A percentile compares a stretch with the other conserved stretches of the same genome.
These are phyloP conservation scores for Leptinotarsa defecta DNA, from an alignment of 1,140 invertebrate species.

Conservation along the genomic window DNA sequence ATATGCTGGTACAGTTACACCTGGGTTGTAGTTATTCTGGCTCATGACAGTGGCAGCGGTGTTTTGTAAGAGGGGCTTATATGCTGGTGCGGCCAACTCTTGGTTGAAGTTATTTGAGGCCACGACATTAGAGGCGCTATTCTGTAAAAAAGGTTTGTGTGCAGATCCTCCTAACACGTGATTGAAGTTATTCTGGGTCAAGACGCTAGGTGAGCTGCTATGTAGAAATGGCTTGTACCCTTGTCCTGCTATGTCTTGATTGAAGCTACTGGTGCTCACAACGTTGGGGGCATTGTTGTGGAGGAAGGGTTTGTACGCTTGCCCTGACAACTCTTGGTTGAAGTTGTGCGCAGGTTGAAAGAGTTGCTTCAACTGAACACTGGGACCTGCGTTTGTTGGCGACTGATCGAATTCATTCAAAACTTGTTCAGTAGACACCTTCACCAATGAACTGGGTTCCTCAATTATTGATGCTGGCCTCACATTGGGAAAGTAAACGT, in stretches of 20 bases:
- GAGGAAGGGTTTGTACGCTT: background rate
- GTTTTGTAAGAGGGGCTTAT: background rate
- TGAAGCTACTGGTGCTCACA: background rate
- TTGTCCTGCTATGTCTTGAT: background rate
- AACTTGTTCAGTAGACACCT: constrained; percentile 43
- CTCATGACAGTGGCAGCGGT: too few relatives aligned
- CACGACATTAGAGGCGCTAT: constrained; percentile 44
- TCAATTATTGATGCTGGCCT: background rate
- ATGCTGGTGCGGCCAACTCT: background rate
- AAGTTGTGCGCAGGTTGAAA: constrained; percentile 31
- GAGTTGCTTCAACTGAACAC: constrained; percentile 45
- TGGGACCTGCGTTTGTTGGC: constrained; percentile 43
- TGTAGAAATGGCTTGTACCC: background rate
- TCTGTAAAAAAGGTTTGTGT: background rate
- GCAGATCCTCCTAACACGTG: too few relatives aligned
- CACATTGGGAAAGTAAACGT: background rate
- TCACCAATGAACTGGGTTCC: constrained; percentile 3
- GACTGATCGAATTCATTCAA: constrained; percentile 48
- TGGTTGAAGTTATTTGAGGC: constrained; percentile 9
- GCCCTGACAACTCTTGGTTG: background rate
- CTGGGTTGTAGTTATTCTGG: background rate
- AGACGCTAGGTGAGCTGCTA: constrained; percentile 16
- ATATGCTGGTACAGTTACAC: background rate
- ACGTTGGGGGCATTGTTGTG: background rate
- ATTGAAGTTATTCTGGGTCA: background rate